Conservation (phyloP, 2,888 invertebrate species). For the Zootermopsis nevadensis region DNA sequence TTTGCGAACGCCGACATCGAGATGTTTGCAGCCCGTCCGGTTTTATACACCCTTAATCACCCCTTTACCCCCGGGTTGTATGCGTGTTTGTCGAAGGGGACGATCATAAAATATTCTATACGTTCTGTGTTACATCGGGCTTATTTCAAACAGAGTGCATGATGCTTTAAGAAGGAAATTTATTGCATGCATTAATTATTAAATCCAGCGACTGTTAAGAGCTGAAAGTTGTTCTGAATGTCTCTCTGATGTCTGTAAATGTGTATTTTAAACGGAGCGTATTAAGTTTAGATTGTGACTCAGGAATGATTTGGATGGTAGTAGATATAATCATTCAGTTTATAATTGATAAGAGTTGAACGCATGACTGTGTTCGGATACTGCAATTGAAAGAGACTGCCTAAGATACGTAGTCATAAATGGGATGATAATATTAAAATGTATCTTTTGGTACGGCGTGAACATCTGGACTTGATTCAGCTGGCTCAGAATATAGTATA, state of each 20-base stretch:
- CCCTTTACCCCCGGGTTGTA: background rate
- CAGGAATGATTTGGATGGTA: background rate
- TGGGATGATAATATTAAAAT: too few relatives aligned
- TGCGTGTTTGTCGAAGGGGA: background rate
- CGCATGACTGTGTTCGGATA: too few relatives aligned
- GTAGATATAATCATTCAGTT: background rate
- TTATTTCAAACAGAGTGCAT: background rate
- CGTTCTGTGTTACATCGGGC: background rate
- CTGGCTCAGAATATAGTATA: too few relatives aligned
- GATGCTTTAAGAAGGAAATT: background rate
- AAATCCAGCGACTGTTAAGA: background rate
- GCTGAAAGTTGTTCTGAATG: background rate
- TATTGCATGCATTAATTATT: constrained; percentile 5
- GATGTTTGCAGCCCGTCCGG: background rate
- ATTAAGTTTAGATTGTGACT: background rate
- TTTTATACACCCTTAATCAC: background rate
- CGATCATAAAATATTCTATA: background rate
- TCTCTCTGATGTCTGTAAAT: too few relatives aligned
- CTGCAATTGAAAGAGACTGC: too few relatives aligned
- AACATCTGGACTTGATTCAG: too few relatives aligned
- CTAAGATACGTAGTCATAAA: too few relatives aligned
- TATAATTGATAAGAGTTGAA: background rate
- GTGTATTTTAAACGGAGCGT: background rate
- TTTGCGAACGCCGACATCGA: background rate
- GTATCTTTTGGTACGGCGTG: too few relatives aligned